Percentiles rank a stretch among this genome's conserved stretches.
phyloP scores from a whole-genome alignment of 2,113 vertebrate species.

The Cacatua alba region DNA sequence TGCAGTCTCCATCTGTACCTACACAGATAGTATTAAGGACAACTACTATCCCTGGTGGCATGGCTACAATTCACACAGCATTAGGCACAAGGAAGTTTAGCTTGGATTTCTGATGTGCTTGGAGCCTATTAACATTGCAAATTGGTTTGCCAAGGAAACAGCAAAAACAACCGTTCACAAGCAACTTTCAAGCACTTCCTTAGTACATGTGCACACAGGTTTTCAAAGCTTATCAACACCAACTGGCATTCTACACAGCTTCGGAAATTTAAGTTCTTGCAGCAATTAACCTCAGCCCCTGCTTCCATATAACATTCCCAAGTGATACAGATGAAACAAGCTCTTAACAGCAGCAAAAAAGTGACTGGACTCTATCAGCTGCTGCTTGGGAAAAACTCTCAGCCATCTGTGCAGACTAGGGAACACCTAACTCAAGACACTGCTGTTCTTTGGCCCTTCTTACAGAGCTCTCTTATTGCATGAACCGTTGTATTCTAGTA shows the following conservation, averaged over 20 bases:
- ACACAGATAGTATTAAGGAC: neutral
- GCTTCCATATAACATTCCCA: neutral
- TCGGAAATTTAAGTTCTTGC: neutral
- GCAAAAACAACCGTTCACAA: neutral
- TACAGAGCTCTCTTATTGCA: neutral
- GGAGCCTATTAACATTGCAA: neutral
- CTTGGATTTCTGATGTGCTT: neutral
- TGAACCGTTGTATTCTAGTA: accelerated
- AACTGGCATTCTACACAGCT: neutral
- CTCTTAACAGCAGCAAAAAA: neutral
- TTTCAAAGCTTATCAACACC: neutral
- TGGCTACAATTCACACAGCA: neutral
- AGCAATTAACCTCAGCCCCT: neutral
- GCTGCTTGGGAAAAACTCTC: neutral
- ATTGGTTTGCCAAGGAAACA: neutral
- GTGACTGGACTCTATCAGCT: neutral
- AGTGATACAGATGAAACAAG: neutral
- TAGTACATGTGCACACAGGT: neutral
- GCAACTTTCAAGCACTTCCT: neutral
- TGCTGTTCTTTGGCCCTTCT: neutral
- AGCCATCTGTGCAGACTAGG: neutral
- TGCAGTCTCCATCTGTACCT: neutral
- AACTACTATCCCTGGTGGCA: neutral
- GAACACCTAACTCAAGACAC: accelerated
- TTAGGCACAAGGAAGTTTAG: neutral